Base-by-base conservation (phyloP, 2,113 vertebrate genomes). In the Motacilla alba region DNA sequence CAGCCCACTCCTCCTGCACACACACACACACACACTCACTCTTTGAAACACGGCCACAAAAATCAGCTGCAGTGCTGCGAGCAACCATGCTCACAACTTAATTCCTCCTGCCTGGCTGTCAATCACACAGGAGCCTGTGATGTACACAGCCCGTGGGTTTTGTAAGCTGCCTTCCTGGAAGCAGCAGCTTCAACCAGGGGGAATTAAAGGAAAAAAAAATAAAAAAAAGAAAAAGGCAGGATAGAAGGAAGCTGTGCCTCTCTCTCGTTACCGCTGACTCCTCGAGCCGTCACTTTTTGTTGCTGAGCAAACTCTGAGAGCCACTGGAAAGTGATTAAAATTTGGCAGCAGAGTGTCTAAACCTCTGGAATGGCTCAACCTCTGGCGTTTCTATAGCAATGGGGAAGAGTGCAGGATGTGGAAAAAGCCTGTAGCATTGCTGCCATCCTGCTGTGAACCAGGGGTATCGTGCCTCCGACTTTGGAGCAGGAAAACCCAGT, bases 331-430 rank as follows among this genome's bases (percentile, higher is more conserved):
- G 76, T 33, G 39, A 89, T 87, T 85, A 84, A 76, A 91, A 73
- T 86, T 55, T 43, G 41, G 41, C 83, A 94, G 91, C 68, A 44
- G 84, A 78, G 58, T 13, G 27, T 81, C 91, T 89, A 52, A 91
- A 80, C 58, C 73, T 8, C 66, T 49, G 77, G 83, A 68, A 60
- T 13, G 33, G 55, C 93, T 90, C 93, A 93, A 75, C 58, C 67
- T 12, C 63, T 43, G 72, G 84, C 22, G 85, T 94, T 94, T 87
- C 91, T 95, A 94, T 91, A 95, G 94, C 92, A 82, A 95, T 94
- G 37, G 83, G 75, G 67, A 94, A 74, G 87, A 85, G 88, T 19
- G 19, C 52, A 49, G 56, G 70, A 59, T 43, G 69, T 62, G 81
- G 30, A 37, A 28, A 82, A 85, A 93, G 50, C 82, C 81, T 96